phyloP scores from a whole-genome alignment of 1,140 invertebrate genomes.

The Drosophila paulistorum region DNA sequence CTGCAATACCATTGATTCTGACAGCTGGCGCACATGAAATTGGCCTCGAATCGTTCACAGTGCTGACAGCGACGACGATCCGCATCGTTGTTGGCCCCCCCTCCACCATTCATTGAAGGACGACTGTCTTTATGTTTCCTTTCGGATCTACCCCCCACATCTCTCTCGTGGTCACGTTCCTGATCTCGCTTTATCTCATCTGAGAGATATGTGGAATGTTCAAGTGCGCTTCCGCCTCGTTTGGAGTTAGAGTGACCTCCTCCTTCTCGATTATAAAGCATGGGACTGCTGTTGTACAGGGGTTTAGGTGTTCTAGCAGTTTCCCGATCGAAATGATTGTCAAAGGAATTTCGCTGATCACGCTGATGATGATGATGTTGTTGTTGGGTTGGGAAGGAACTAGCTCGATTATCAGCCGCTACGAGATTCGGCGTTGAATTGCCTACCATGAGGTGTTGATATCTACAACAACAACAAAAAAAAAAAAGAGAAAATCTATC shows the following conservation, averaged over 20 bases:
- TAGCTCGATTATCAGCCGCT: background rate
- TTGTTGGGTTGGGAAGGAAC: slow-evolving; percentile 1
- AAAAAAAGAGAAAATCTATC: background rate
- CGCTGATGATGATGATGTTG: background rate
- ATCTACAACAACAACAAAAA: slow-evolving; percentile 22
- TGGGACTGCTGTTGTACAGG: slow-evolving; percentile 62
- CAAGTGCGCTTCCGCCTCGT: slow-evolving; percentile 17
- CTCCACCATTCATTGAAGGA: slow-evolving; percentile 9
- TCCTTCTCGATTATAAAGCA: slow-evolving; percentile 17
- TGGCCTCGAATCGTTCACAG: slow-evolving; percentile 89
- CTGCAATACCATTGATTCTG: slow-evolving; percentile 96
- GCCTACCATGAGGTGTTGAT: slow-evolving; percentile 17
- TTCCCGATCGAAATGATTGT: slow-evolving; percentile 50
- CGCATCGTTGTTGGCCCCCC: slow-evolving; percentile 37
- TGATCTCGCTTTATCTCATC: background rate
- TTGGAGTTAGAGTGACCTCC: background rate
- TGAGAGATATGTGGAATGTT: slow-evolving; percentile 45
- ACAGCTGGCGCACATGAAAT: slow-evolving; percentile 93
- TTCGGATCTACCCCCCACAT: background rate
- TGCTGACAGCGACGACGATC: slow-evolving; percentile 88
- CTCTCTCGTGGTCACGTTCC: too few relatives aligned
- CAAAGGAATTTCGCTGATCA: slow-evolving; percentile 26
- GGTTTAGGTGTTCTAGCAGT: slow-evolving; percentile 28
- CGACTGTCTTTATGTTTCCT: slow-evolving; percentile 2
- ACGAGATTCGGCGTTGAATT: slow-evolving; percentile 39